Evolutionary conservation across 2,888 invertebrate species (phyloP).

Genomic region (Branchipolynoe longqiensis): DNA sequence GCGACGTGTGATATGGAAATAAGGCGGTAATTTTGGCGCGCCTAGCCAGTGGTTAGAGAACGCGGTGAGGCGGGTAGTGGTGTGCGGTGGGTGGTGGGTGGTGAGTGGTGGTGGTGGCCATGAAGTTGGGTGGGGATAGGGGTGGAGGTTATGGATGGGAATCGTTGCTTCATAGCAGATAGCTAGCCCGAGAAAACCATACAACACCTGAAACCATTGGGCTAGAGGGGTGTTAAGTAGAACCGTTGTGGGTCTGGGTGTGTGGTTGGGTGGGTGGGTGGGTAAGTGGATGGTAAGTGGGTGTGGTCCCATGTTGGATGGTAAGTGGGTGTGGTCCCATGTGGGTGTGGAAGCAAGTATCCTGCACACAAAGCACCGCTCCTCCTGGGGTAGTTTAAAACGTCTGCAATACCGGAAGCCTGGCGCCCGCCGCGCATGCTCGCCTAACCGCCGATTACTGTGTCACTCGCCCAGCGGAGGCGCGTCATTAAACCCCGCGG

Average conservation of each 20-base stretch:
- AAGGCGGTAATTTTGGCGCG: conserved; percentile 42
- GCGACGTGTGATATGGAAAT: conserved; percentile 45
- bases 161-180: no score
- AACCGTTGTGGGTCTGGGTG: no score
- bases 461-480: not conserved
- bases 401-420: not conserved
- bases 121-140: not conserved
- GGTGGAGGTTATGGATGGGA: not conserved
- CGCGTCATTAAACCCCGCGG: conserved; percentile 21
- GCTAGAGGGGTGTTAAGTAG: no score
- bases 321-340: no score
- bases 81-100: not conserved
- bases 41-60: conserved; percentile 47
- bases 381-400: no score
- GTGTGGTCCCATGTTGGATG: not conserved
- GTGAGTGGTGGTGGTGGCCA: not conserved
- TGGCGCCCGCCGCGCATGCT: not conserved
- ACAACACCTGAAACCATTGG: no score
- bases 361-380: no score
- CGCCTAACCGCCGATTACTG: not conserved
- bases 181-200: no score
- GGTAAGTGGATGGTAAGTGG: no score
- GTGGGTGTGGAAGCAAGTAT: no score
- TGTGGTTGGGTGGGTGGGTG: no score
- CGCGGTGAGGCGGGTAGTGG: not conserved